These are phyloP conservation scores for Buceros bicornis DNA, from an alignment of 2,797 vertebrate genomes.

Conservation along the genomic window DNA sequence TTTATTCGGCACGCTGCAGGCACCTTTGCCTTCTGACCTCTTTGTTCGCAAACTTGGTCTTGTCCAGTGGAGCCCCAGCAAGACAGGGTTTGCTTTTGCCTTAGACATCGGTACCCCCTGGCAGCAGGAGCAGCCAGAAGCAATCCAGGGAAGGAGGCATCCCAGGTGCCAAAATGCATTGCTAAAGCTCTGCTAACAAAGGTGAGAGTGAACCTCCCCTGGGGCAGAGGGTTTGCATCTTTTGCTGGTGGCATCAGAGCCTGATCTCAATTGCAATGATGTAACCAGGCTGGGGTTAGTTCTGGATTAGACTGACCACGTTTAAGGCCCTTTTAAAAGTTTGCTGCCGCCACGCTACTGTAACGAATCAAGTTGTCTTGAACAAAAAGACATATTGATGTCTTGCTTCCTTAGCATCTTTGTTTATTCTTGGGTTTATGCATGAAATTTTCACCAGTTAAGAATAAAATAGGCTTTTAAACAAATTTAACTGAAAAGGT, in stretches of 20 bases:
- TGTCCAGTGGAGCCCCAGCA: background rate
- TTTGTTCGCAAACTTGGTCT: background rate
- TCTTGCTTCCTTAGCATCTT: constrained; percentile 31
- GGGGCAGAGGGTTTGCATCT: background rate
- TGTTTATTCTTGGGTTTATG: constrained; percentile 51
- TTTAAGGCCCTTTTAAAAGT: constrained; percentile 42
- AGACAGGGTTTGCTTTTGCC: background rate
- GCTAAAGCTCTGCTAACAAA: background rate
- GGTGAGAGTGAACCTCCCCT: background rate
- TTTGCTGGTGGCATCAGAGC: constrained; percentile 18
- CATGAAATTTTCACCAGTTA: constrained; percentile 51
- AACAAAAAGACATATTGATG: constrained; percentile 36
- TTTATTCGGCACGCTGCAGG: background rate
- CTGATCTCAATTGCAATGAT: constrained; percentile 49
- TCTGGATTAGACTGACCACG: constrained; percentile 48
- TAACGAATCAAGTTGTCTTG: constrained; percentile 49
- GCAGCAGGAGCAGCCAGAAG: background rate
- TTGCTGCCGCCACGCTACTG: background rate
- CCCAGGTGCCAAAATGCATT: constrained; percentile 1
- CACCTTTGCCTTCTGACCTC: background rate
- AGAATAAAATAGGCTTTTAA: constrained; percentile 56
- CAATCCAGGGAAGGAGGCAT: background rate
- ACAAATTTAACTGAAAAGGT: constrained; percentile 43
- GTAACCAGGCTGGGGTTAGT: constrained; percentile 21
- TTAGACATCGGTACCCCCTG: background rate